Evolutionary conservation across 2,113 vertebrate species (phyloP), one percentile per base, ranked within the genome.

Genomic region (Ramphastos sulfuratus): DNA sequence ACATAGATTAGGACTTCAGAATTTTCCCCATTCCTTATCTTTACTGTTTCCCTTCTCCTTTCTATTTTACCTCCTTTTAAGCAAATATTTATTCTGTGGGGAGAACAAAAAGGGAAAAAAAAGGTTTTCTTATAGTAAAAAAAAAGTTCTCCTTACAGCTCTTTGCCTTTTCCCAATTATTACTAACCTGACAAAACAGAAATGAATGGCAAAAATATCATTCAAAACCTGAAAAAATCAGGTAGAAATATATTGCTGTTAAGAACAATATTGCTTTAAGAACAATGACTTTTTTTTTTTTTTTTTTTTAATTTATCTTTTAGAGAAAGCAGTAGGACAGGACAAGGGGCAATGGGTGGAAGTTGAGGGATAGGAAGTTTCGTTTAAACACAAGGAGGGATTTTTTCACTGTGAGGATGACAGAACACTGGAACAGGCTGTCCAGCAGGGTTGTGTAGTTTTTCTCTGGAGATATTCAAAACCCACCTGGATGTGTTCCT

Each of bases 1-100:
- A 31, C 65, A 12, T 0, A 52, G 0, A 25, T 73, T 65, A 50
- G 1, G 4, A 50, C 31, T 37, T 42, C 0, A 48, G 4, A 4
- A 46, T 64, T 84, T 83, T 46, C 12, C 9, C 4, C 1, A 33
- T 50, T 78, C 4, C 1, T 75, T 81, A 15, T n/a, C 6, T n/a
- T 79, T n/a, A 4, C 33, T 65, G 16, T 48, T 65, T 21, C 1
- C 12, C 1, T 69, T 80, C 13, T 35, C 9, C 3, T 72, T 60
- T 66, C 27, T 42, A 67, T 52, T 6, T 0, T 4, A 1, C 0
- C 2, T 2, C 35, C 82, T 83, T 73, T 12, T 21, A 50, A 10
- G 56, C 27, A 24, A 3, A 18, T 42, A 37, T 63, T 82, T 42
- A 3, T 5, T 52, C 14, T 28, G 10, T 4, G 11, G 0, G 3